Conservation (phyloP, 1,140 invertebrate species). For the Limonius californicus region DNA sequence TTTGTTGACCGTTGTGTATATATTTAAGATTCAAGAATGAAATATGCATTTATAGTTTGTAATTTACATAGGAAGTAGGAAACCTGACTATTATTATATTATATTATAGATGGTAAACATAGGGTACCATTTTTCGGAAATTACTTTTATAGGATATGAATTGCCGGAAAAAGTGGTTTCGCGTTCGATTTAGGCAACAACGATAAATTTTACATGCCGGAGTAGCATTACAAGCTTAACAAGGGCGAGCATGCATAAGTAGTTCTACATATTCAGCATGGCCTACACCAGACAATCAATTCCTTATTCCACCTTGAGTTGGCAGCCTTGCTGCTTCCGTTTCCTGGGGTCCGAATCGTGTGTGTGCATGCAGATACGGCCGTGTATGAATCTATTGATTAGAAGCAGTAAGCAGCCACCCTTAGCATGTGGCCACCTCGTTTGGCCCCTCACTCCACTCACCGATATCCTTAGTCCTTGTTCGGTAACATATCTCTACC, state of each 20-base stretch:
- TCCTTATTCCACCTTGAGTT: constrained; percentile 37
- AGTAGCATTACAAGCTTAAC: not conserved
- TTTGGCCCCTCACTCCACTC: constrained; percentile 15
- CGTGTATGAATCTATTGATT: constrained; percentile 43
- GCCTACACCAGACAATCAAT: constrained; percentile 35
- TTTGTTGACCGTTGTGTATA: too few species aligned
- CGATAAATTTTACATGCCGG: constrained; percentile 1
- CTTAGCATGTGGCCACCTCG: constrained; percentile 23
- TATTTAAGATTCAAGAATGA: too few species aligned
- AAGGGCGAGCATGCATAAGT: constrained; percentile 16
- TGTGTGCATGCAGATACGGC: constrained; percentile 39
- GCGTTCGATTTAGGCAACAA: not conserved
- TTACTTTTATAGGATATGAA: too few species aligned
- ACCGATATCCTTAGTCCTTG: constrained; percentile 23
- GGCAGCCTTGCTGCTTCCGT: constrained; percentile 18
- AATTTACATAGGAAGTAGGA: too few species aligned
- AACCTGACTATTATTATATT: too few species aligned
- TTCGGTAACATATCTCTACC: constrained; percentile 29
- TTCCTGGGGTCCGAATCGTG: constrained; percentile 25
- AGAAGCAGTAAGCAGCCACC: constrained; percentile 26
- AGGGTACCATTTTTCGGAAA: too few species aligned
- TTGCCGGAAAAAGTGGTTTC: not conserved
- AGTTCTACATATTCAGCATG: constrained; percentile 26
- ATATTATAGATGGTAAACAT: too few species aligned
- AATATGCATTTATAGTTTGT: too few species aligned